Evolutionary conservation across 1,140 invertebrate genomes (phyloP), one percentile per base, ranked within the genome.

Genomic region (Papilio polyxenes): DNA sequence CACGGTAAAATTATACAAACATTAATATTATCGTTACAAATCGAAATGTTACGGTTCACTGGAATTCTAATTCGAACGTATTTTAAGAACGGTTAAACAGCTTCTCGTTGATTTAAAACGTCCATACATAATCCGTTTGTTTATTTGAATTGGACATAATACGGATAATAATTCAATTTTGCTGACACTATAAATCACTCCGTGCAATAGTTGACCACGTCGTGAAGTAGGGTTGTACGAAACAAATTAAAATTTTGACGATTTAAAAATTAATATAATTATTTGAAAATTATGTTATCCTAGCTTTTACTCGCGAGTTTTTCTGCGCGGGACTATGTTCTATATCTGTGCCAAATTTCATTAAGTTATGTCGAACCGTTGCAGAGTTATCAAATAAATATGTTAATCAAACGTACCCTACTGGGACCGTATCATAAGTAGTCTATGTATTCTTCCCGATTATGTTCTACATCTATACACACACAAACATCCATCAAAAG

Each of bases 151-250:
- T 20, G 13, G 15, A 17, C 17, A 69, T 53, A 69, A 44, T 23
- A 69, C 59, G 78, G 31, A 49, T 69, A 65, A 80, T 80, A 80
- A 80, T 69, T 80, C 56, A 80, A 80, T 80, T 69, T 80, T 80
- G 69, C 56, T 4, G 1, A 23, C 59, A 23, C 48, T 20, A 80
- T 80, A 80, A 48, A 80, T 80, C 78, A 80, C n/a, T 80, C 17
- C 7, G 15, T 31, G 44, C 40, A 23, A 51, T 69, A 80, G 59
- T 65, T 44, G 59, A 65, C n/a, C 78, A 31, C 48, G 62, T 23
- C 23, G 62, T n/a, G 23, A 59, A 31, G 11, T 79, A 79, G 76
- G 76, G 76, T 37, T 79, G 53, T 59, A 59, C 53, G 17, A 5
- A 7, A 11, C 65, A 17, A 72, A 4, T 37, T 37, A 37, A 72